Base-by-base conservation (phyloP, 2,888 invertebrate species). In the Polydrusus tereticollis region DNA sequence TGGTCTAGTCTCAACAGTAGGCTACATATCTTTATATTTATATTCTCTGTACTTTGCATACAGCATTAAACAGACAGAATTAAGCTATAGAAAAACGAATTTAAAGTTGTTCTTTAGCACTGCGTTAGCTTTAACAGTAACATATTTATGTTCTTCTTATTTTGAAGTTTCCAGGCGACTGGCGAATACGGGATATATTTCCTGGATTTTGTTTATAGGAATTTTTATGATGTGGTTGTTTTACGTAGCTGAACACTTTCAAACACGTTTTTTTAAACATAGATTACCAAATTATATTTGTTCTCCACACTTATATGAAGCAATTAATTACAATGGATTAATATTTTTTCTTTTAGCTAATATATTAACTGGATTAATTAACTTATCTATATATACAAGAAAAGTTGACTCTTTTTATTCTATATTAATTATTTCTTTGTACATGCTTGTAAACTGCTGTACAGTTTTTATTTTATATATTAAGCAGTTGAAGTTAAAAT, bases 271-370 rank as follows among this genome's bases (percentile, higher is more conserved):
- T 59, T 65, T 71, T 10, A 41, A 66, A 16, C 43, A 58, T 33
- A 76, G 75, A 59, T 81, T 76, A 43, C 71, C 72, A 38, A 69
- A 78, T 69, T 72, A 38, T 36, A 47, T 80, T 36, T 82, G 80
- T 73, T 84, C 87, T 14, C 90, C 93, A 57, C 81, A 88, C 41
- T 87, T 94, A 73, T 87, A 93, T 62, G 88, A 90, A 77, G 90
- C 92, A 16, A 88, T 96, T 26, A 96, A 94, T 85, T 90, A 89
- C 75, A 96, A 95, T 86, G 95, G 94, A 0, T 86, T 98, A 29
- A 82, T 89, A n/a, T 94, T 93, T 84, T 98, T 98, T 83, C 86
- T 98, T 63, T 76, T 93, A 12, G 91, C 93, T 0, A 98, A 98
- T 87, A 76, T 97, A 29, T 82, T 94, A 14, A 98, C 98, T 0